A percentile compares a stretch with the other conserved stretches of the same genome.
Conservation (phyloP, 2,888 invertebrate species). For the Macroteleia sp. region DNA sequence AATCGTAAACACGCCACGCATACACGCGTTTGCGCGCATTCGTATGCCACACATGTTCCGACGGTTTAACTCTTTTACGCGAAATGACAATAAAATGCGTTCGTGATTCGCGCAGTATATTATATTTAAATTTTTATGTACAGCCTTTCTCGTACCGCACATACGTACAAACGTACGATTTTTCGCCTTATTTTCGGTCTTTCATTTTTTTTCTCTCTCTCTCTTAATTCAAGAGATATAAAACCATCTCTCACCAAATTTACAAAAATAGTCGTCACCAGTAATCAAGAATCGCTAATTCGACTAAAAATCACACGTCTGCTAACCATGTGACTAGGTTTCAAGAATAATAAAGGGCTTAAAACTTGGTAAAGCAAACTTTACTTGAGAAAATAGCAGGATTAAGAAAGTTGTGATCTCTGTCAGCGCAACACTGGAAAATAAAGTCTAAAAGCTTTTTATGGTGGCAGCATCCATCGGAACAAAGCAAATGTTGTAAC, state of each 20-base stretch:
- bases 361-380: conserved; percentile 47
- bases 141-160: conserved; percentile 12
- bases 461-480: conserved; percentile 25
- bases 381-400: conserved; percentile 38
- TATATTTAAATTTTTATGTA: conserved; percentile 57
- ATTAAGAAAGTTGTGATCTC: conserved; percentile 51
- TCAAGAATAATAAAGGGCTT: conserved; percentile 54
- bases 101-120: conserved; percentile 56
- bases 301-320: no score
- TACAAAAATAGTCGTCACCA: no score
- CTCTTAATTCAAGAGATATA: no score
- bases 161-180: conserved; percentile 9
- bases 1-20: conserved; percentile 58
- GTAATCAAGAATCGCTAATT: no score
- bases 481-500: conserved; percentile 34
- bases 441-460: conserved; percentile 46
- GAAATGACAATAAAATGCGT: conserved; percentile 61
- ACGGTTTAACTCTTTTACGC: conserved; percentile 59
- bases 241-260: no score
- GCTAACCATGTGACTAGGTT: conserved; percentile 52
- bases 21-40: conserved; percentile 43
- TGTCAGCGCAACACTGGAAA: conserved; percentile 33
- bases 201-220: no score
- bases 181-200: conserved; percentile 1
- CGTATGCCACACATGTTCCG: conserved; percentile 52